A percentile compares a stretch with the other conserved stretches of the same genome.
phyloP scores from a whole-genome alignment of 37 sponge, comb jelly and placozoan genomes.

The Aphrocallistes beatrix region DNA sequence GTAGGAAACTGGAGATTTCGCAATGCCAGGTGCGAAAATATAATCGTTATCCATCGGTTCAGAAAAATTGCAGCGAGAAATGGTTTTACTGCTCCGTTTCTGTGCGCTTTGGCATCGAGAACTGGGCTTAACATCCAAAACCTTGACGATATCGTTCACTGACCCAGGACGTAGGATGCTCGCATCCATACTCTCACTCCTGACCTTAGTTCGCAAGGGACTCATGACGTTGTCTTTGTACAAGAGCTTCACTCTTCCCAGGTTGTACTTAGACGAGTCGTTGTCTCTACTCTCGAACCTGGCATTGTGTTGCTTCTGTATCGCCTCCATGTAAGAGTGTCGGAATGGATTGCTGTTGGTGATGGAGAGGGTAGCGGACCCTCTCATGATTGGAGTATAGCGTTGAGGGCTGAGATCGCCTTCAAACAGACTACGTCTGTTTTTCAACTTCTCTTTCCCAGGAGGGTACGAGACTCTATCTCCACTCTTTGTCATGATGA shows the following conservation, averaged over 20 bases:
- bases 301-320: not conserved
- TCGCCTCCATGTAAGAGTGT: not conserved
- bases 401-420: not conserved
- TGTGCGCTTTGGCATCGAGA: not conserved
- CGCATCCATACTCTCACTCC: not conserved
- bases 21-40: not conserved
- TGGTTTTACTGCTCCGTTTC: not conserved
- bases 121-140: not conserved
- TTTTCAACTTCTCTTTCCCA: not conserved
- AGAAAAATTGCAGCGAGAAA: not conserved
- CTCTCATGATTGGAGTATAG: no score
- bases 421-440: not conserved
- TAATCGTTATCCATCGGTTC: not conserved
- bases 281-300: not conserved
- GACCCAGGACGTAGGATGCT: not conserved
- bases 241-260: not conserved
- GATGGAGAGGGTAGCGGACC: not conserved
- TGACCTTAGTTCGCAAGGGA: not conserved
- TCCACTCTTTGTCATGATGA: not conserved
- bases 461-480: not conserved
- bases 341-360: not conserved
- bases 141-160: not conserved
- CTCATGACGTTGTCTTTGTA: not conserved
- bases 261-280: not conserved
- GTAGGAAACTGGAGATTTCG: not conserved